Conservation (phyloP, 1,140 invertebrate genomes). For the Matsumurasca onukii region DNA sequence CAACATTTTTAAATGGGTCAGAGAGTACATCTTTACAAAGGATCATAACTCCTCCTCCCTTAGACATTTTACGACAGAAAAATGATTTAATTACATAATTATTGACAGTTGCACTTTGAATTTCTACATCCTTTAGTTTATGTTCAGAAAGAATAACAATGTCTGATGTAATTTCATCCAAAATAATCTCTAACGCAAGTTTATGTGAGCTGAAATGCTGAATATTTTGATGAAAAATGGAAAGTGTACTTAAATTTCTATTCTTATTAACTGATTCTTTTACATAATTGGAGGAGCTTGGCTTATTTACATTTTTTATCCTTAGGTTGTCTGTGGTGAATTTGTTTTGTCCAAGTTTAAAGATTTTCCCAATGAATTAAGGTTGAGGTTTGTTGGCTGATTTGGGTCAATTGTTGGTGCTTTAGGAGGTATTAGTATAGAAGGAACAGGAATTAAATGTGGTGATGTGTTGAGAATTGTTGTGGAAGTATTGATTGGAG, state of each 20-base stretch:
- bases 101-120: background rate
- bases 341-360: background rate
- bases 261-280: background rate
- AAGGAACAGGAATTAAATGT: background rate
- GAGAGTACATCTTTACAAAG: no score
- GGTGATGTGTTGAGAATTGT: background rate
- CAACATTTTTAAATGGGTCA: no score
- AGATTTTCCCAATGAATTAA: background rate
- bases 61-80: background rate
- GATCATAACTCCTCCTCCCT: no score
- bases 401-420: no score
- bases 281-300: background rate
- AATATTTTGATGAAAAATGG: no score
- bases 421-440: no score
- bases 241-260: background rate
- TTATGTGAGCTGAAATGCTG: background rate
- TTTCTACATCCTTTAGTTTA: background rate
- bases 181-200: background rate
- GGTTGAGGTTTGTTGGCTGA: background rate
- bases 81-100: background rate
- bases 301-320: background rate
- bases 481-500: background rate
- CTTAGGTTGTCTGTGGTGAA: background rate
- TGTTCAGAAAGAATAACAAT: background rate
- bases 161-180: background rate